phyloP scores from a whole-genome alignment of 2,797 vertebrate species.

The Peromyscus aztecus region DNA sequence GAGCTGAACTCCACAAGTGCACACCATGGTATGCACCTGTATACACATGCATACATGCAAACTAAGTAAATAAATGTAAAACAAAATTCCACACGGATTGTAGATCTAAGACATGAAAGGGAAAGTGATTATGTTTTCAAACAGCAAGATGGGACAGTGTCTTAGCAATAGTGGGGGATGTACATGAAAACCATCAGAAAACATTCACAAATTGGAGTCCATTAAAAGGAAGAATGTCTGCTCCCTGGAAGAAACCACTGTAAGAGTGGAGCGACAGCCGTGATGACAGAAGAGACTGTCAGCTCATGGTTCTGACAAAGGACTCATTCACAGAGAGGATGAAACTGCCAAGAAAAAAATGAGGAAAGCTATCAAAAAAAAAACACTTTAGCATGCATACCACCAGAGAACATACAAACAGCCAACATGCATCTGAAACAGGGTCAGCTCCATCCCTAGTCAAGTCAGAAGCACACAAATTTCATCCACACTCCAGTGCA shows the following conservation, averaged over 20 bases:
- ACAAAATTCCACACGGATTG: neutral
- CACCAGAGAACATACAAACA: constrained; percentile 12
- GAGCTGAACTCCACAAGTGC: neutral
- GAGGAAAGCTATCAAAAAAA: neutral
- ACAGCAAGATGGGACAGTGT: constrained; percentile 1
- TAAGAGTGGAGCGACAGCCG: constrained; percentile 31
- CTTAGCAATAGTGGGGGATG: neutral
- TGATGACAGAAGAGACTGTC: constrained; percentile 25
- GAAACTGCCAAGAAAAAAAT: constrained; percentile 1
- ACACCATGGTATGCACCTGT: neutral
- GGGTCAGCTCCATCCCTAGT: neutral
- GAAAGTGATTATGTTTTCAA: constrained; percentile 15
- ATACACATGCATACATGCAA: neutral
- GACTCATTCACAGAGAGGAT: constrained; percentile 71
- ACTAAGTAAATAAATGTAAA: neutral
- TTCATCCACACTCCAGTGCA: neutral
- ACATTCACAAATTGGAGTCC: neutral
- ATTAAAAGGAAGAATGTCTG: constrained; percentile 63
- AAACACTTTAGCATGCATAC: neutral
- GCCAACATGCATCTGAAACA: neutral
- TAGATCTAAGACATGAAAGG: constrained; percentile 3
- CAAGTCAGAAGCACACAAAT: neutral
- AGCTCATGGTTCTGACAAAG: constrained; percentile 65
- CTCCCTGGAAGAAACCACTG: constrained; percentile 59
- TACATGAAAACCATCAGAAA: constrained; percentile 22